Evolutionary conservation across 2,888 invertebrate genomes (phyloP).

Genomic region (Unio delphinus): DNA sequence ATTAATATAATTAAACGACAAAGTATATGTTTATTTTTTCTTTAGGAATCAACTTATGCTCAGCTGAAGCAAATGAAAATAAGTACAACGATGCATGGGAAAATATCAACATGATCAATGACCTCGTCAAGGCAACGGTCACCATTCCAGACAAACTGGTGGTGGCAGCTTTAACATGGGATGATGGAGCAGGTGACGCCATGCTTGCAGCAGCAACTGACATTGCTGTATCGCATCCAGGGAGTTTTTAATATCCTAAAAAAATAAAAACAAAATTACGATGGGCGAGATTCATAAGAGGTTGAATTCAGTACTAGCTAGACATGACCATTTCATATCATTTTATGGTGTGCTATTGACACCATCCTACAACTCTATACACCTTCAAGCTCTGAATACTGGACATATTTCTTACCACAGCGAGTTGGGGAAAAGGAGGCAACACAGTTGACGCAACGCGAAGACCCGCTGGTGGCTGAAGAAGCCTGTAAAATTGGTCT

Average conservation of each 20-base stretch:
- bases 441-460: background rate
- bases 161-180: conserved; percentile 13
- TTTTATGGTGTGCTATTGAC: conserved; percentile 19
- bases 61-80: conserved; percentile 2
- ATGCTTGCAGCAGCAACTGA: conserved; percentile 23
- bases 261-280: too few relatives aligned
- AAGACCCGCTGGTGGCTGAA: conserved; percentile 2
- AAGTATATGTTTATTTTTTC: too few relatives aligned
- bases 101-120: conserved; percentile 15
- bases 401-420: conserved; percentile 20
- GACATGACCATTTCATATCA: background rate
- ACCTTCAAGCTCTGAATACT: conserved; percentile 23
- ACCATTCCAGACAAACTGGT: conserved; percentile 19
- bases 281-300: too few relatives aligned
- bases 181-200: conserved; percentile 24
- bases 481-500: conserved; percentile 4
- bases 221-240: conserved; percentile 11
- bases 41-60: conserved; percentile 6
- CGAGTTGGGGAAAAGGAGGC: conserved; percentile 17
- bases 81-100: conserved; percentile 4
- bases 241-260: background rate
- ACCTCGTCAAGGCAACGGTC: conserved; percentile 22
- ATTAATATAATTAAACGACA: too few relatives aligned
- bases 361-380: conserved; percentile 24
- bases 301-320: too few relatives aligned